Base-by-base conservation (phyloP, 2,797 vertebrate species). In the Triplophysa yarkandensis region DNA sequence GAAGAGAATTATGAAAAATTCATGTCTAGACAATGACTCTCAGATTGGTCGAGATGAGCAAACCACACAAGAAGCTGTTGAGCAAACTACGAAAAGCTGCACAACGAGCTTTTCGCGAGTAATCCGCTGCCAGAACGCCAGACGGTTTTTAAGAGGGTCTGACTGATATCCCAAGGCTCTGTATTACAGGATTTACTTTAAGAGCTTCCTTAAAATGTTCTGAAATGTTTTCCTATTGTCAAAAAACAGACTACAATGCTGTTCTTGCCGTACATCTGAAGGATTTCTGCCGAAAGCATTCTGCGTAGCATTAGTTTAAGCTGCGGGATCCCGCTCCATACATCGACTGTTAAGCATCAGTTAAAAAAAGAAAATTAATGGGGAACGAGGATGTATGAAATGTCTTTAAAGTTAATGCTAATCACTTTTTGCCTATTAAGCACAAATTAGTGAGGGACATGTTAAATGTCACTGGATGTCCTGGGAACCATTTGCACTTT, bases 361-460 rank as follows among this genome's bases (percentile, higher is more conserved):
- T 58, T 82, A 82, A 73, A 76, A 52, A 66, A 67, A 46, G 16
- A 28, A 52, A 74, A 74, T 57, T 66, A 77, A 77, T 61, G 66
- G 39, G 72, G 27, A 76, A 77, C 36, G 76, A 74, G 68, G 71
- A 75, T 77, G 77, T 86, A 81, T 82, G 80, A 85, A 85, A 85
- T 84, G 81, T 75, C 81, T 82, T 85, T 82, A 86, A 83, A 76
- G 75, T 85, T 83, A 83, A 85, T 84, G 82, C 85, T 85, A 86
- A 86, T 85, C 83, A 84, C 82, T 86, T 86, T 84, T 86, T 85
- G 80, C 83, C 81, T 84, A 83, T 86, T 86, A 86, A 85, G 81
- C 80, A 82, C 84, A 86, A 85, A 85, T 86, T 84, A 86, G 85
- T 78, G 83, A 81, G 79, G 83, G 82, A 71, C 76, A 85, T 85